Conservation (phyloP, 2,113 vertebrate species). For the Naja naja region DNA sequence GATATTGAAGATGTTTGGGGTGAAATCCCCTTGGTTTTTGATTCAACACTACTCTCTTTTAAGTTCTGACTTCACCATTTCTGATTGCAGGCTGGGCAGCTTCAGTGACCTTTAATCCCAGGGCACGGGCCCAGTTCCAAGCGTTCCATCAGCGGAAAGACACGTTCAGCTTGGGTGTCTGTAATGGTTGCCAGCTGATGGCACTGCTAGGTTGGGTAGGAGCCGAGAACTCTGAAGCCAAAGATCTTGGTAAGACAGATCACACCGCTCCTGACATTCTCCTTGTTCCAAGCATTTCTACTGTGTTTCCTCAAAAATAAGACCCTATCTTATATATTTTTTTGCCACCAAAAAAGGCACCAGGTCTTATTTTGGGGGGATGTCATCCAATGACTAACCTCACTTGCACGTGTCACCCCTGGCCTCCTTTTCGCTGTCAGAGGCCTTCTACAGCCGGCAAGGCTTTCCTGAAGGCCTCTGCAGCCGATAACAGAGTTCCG, state of each 20-base stretch:
- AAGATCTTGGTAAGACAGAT: not conserved
- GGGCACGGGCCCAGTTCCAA: slow-evolving; percentile 75
- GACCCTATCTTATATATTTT: too few species aligned
- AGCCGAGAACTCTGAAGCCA: not conserved
- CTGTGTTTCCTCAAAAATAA: too few species aligned
- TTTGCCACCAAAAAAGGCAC: too few species aligned
- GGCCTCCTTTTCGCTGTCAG: too few species aligned
- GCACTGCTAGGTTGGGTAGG: slow-evolving; percentile 89
- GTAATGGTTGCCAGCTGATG: slow-evolving; percentile 90
- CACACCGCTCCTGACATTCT: not conserved
- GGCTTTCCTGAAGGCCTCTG: too few species aligned
- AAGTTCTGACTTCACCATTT: not conserved
- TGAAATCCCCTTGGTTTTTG: not conserved
- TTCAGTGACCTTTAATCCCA: slow-evolving; percentile 76
- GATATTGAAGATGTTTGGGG: not conserved
- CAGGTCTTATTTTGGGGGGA: too few species aligned
- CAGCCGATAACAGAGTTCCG: too few species aligned
- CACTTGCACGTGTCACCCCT: too few species aligned
- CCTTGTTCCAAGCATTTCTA: not conserved
- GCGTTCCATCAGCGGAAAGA: slow-evolving; percentile 76
- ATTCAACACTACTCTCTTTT: not conserved
- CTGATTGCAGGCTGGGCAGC: slow-evolving; percentile 83
- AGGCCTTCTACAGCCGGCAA: too few species aligned
- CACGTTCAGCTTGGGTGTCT: slow-evolving; percentile 88
- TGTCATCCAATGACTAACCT: too few species aligned